Conservation (phyloP, 2,888 invertebrate species). For the Caenorhabditis sinica region DNA sequence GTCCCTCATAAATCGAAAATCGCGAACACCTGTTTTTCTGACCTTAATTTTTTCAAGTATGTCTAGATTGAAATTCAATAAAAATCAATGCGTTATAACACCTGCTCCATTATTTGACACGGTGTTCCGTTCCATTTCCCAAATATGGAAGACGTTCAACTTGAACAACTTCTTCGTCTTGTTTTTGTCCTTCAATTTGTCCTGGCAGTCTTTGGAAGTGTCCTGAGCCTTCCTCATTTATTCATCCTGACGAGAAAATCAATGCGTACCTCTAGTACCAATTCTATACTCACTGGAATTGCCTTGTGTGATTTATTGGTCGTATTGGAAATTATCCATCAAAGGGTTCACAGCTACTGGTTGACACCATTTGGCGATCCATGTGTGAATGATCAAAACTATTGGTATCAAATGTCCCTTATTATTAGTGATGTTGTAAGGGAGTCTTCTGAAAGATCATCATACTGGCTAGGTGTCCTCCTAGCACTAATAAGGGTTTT, state of each 20-base stretch:
- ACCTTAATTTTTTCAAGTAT: too few species aligned
- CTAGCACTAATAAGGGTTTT: neutral
- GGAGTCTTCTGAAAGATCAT: neutral
- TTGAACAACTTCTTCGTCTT: too few species aligned
- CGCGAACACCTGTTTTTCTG: neutral
- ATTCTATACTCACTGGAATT: conserved; percentile 3
- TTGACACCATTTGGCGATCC: neutral
- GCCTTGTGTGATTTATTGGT: neutral
- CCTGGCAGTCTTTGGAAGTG: neutral
- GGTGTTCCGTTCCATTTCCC: too few species aligned
- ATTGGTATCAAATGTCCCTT: neutral
- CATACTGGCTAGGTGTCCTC: conserved; percentile 6
- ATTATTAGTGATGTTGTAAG: neutral
- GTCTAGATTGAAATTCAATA: too few species aligned
- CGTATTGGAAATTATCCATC: neutral
- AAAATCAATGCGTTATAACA: too few species aligned
- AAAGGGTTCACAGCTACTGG: neutral
- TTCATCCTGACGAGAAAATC: neutral
- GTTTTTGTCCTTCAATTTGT: too few species aligned
- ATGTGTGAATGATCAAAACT: neutral
- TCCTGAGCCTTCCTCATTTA: neutral
- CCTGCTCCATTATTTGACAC: too few species aligned
- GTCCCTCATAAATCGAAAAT: neutral
- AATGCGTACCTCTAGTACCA: neutral
- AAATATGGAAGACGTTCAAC: too few species aligned